Percentiles rank a stretch among this genome's conserved stretches.
These are phyloP conservation scores for Myodes glareolus DNA, from an alignment of 2,113 vertebrate genomes.

Conservation along the genomic window DNA sequence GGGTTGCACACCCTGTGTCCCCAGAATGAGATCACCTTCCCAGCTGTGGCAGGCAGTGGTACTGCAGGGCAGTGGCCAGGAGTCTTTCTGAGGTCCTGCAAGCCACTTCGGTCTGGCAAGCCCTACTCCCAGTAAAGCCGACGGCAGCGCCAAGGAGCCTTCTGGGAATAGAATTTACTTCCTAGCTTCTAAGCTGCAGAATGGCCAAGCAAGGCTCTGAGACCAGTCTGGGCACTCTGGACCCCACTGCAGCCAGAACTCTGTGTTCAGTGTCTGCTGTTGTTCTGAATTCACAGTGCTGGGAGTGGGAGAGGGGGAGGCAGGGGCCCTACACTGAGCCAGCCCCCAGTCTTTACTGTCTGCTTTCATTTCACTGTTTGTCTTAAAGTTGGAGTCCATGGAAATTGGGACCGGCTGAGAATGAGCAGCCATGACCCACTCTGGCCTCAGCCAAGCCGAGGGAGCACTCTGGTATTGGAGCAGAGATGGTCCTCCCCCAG, in stretches of 20 bases:
- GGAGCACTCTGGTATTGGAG: background rate
- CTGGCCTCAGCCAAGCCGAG: background rate
- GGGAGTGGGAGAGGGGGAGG: background rate
- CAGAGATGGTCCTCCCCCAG: background rate
- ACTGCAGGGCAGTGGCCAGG: background rate
- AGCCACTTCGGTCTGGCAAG: background rate
- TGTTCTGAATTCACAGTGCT: background rate
- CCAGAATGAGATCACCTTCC: background rate
- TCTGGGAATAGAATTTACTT: accelerated
- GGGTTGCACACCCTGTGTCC: background rate
- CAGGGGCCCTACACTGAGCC: background rate
- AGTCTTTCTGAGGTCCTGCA: background rate
- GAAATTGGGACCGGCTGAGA: background rate
- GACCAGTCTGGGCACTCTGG: background rate
- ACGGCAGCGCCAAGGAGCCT: background rate
- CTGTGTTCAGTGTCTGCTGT: background rate
- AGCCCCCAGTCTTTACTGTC: background rate
- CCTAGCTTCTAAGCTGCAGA: background rate
- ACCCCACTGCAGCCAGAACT: background rate
- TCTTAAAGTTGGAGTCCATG: background rate
- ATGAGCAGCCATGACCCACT: background rate
- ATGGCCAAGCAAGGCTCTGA: too few species aligned
- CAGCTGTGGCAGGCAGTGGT: background rate
- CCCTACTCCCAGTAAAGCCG: background rate
- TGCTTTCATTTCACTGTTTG: background rate